Evolutionary conservation across 1,140 invertebrate genomes (phyloP), one percentile per base, ranked within the genome.

Genomic region (Drosophila yakuba): DNA sequence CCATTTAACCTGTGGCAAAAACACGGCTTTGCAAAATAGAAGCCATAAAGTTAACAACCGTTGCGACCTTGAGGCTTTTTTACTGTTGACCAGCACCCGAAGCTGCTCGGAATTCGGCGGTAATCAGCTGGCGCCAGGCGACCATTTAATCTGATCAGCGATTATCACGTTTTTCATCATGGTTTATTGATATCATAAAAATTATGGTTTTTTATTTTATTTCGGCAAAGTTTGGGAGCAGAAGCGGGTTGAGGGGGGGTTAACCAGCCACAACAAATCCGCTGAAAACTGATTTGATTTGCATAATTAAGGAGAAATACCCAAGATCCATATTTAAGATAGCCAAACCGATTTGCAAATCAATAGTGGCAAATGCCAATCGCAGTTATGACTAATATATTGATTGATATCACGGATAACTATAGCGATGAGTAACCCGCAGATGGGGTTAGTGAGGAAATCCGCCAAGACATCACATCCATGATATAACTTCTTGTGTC

Each of bases 111-210:
- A 57, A 58, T 73, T 75, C 83, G 62, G 55, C 75, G 71, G 79
- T 89, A 88, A 88, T 88, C 83, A 80, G 77, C 73, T 88, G 83
- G 83, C 83, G 83, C 83, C 83, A 88, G 83, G 66, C 76, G 76
- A 68, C 75, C 79, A 83, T 73, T 86, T 88, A 88, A 86, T 88
- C 84, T 88, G 84, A 88, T 89, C 84, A 88, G 83, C 67, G 84
- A 88, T 88, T 88, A 88, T 88, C 84, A 88, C 83, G 83, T 88
- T 88, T 78, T 88, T 78, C 84, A 89, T 89, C 83, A 88, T 89
- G 84, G 80, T 88, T 88, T 88, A 89, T 88, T 89, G 83, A 86
- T 86, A 89, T 79, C 83, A 88, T 86, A 86, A 86, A 86, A 86
- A 86, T 86, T 76, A 86, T 86, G 83, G 83, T 88, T 85, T 85